These are phyloP conservation scores for Peribatodes rhomboidaria DNA, from an alignment of 2,888 invertebrate species.

Conservation along the genomic window DNA sequence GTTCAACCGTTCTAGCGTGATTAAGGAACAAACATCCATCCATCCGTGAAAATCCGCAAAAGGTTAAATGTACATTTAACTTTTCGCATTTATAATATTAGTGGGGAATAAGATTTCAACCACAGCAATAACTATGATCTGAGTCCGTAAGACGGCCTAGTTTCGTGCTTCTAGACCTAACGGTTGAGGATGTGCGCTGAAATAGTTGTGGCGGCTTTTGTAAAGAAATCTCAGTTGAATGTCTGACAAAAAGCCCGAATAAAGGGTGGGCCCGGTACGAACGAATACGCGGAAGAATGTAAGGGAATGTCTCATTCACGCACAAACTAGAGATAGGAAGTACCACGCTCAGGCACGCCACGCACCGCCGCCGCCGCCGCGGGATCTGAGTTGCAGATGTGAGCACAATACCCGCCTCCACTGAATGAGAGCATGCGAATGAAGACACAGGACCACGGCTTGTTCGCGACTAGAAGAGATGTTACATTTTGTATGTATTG, in stretches of 20 bases:
- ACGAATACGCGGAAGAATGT: slow-evolving; percentile 12
- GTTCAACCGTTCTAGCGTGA: too few species aligned
- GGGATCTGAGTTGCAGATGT: slow-evolving; percentile 3
- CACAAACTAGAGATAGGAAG: neutral
- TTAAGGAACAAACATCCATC: too few species aligned
- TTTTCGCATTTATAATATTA: too few species aligned
- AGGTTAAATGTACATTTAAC: too few species aligned
- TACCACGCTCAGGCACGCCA: neutral
- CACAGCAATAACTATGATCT: too few species aligned
- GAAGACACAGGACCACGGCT: neutral
- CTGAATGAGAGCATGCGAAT: slow-evolving; percentile 10
- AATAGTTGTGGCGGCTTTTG: neutral
- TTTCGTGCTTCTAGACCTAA: too few species aligned
- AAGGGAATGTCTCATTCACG: slow-evolving; percentile 19
- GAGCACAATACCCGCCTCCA: slow-evolving; percentile 2
- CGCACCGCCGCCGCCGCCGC: neutral
- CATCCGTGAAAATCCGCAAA: too few species aligned
- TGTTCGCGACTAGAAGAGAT: neutral
- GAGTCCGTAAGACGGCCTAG: too few species aligned
- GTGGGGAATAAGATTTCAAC: too few species aligned
- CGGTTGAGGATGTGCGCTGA: too few species aligned
- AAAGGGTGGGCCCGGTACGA: neutral
- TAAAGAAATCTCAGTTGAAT: neutral
- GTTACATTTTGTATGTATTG: too few species aligned
- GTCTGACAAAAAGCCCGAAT: slow-evolving; percentile 1